Evolutionary conservation across 2,113 vertebrate genomes (phyloP).

Genomic region (Odocoileus virginianus): DNA sequence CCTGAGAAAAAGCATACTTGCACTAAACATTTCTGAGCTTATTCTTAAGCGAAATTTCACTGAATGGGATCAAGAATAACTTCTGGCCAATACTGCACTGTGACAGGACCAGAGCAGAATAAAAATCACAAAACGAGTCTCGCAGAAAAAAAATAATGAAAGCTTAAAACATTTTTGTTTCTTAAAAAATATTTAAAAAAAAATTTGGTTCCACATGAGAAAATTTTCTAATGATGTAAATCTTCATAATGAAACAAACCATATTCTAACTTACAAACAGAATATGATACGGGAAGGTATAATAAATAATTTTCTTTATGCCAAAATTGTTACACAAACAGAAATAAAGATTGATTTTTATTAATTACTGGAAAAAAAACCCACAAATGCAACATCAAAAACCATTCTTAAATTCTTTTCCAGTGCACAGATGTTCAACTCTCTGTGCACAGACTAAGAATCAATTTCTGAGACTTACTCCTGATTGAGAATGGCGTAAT

Average conservation of each 20-base stretch:
- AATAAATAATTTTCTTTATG: neutral
- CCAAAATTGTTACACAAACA: neutral
- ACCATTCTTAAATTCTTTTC: neutral
- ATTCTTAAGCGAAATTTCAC: neutral
- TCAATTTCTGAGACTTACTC: conserved; percentile 81
- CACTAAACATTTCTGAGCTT: neutral
- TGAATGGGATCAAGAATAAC: neutral
- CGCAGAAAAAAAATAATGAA: neutral
- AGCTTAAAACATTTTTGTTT: neutral
- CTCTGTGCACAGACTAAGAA: neutral
- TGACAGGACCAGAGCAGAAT: neutral
- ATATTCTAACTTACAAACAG: neutral
- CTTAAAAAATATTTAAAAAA: neutral
- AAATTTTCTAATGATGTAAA: conserved; percentile 1
- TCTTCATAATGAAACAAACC: conserved; percentile 1
- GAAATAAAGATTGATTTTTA: neutral
- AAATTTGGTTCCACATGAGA: neutral
- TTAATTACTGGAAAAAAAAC: neutral
- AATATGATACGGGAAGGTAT: neutral
- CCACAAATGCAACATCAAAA: neutral
- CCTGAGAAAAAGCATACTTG: neutral
- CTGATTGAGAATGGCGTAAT: conserved; percentile 89
- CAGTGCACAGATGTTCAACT: neutral
- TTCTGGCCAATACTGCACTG: neutral
- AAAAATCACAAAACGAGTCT: neutral